Evolutionary conservation across 2,797 vertebrate genomes (phyloP).

Genomic region (Protosalanx chinensis): DNA sequence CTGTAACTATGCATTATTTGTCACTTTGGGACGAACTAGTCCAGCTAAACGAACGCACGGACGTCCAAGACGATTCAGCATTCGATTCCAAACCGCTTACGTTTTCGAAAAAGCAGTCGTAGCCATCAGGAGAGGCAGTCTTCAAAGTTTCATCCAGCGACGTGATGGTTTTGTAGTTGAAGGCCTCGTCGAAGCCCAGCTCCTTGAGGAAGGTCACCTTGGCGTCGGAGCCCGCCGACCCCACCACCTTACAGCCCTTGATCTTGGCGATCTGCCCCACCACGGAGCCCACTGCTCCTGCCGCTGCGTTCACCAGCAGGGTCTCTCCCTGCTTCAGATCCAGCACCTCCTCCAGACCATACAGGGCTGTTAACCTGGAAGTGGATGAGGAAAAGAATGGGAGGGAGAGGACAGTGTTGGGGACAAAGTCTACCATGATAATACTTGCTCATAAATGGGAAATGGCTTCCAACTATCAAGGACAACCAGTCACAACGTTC

Average conservation of each 20-base stretch:
- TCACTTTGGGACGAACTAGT: no score
- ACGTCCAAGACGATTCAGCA: neutral
- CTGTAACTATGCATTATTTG: neutral
- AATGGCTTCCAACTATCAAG: neutral
- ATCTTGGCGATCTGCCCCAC: conserved; percentile 90
- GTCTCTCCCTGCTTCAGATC: conserved; percentile 80
- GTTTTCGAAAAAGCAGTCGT: conserved; percentile 91
- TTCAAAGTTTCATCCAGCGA: conserved; percentile 82
- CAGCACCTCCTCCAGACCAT: conserved; percentile 83
- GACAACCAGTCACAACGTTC: neutral
- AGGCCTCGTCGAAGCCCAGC: conserved; percentile 84
- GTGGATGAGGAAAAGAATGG: neutral
- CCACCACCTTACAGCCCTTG: conserved; percentile 89
- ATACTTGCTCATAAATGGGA: no score
- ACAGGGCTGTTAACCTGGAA: conserved; percentile 84
- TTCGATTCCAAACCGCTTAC: conserved; percentile 61
- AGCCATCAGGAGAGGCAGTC: conserved; percentile 83
- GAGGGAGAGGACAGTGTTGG: neutral
- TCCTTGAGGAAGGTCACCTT: conserved; percentile 84
- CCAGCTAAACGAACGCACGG: no score
- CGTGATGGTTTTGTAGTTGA: conserved; percentile 87
- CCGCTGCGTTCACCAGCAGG: conserved; percentile 84
- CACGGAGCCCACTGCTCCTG: conserved; percentile 85
- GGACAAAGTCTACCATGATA: no score
- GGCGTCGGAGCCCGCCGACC: conserved; percentile 79